Base-by-base conservation (phyloP, 2,888 invertebrate species). In the Noctua fimbriata region DNA sequence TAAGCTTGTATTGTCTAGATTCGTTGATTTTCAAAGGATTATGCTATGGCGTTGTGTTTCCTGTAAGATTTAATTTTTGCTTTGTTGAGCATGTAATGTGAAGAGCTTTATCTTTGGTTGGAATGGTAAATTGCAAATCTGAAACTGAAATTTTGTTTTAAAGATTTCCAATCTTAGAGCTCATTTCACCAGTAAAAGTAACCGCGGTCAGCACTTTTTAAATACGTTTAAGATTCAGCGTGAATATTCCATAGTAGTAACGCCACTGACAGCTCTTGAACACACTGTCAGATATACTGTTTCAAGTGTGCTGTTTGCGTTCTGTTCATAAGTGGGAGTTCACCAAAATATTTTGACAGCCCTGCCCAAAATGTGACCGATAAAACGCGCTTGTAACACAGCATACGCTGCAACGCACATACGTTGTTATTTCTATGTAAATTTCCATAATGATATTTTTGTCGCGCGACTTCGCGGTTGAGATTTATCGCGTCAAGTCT, bases 391-490 rank as follows among this genome's bases (percentile, higher is more conserved):
- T 70, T 60, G 71, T 71, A 78, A 76, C 71, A 77, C 69, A 79
- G 49, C 80, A 81, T 66, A 73, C 82, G 72, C 89, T 90, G 89
- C 88, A 87, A 88, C 89, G 86, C 87, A 87, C 88, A 90, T 91
- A 89, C 75, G 90, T 94, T 94, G 88, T 96, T 95, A 96, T 96
- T 95, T 95, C 95, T 94, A 94, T 94, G 94, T 92, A 94, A 95
- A 96, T 96, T 95, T 94, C 93, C 94, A 95, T 96, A 96, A 96
- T 96, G 95, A 96, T 95, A 96, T 95, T 96, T 96, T 96, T 96
- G 96, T 95, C 95, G 95, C 94, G 92, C 92, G 92, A 94, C 93
- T 95, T 93, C 67, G 93, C 90, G 94, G 92, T 88, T 70, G 91
- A 94, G 95, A 95, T 96, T 95, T 95, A 96, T 93, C 92, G 92